These are phyloP conservation scores for Zaprionus lachaisei DNA, from an alignment of 1,140 invertebrate genomes.

Conservation along the genomic window DNA sequence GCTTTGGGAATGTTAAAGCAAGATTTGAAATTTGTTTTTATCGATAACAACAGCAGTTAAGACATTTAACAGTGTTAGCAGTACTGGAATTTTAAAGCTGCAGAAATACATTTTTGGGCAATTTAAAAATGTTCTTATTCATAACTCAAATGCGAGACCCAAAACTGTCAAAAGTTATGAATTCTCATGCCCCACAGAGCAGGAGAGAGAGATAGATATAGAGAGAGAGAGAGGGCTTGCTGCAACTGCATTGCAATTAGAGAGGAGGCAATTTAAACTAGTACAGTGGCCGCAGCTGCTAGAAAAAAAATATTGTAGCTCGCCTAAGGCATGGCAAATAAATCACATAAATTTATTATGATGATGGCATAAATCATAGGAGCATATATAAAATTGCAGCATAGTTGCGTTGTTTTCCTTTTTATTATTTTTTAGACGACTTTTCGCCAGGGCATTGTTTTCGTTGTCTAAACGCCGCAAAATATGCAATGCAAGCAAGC, in stretches of 20 bases:
- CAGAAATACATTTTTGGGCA: neutral
- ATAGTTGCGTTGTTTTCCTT: constrained; percentile 22
- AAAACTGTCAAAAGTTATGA: constrained; percentile 70
- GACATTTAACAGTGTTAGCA: neutral
- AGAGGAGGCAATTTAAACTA: constrained; percentile 38
- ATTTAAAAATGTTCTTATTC: constrained; percentile 5
- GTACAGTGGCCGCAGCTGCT: constrained; percentile 47
- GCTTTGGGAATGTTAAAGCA: too few relatives aligned
- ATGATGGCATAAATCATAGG: constrained; percentile 82
- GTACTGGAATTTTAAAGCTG: neutral
- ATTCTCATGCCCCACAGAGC: constrained; percentile 36
- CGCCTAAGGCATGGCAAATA: constrained; percentile 68
- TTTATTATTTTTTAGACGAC: constrained; percentile 18
- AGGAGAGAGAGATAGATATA: constrained; percentile 2
- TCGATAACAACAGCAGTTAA: neutral
- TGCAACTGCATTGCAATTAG: constrained; percentile 39
- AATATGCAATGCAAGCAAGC: constrained; percentile 70
- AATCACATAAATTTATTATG: constrained; percentile 84
- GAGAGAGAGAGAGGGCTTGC: neutral
- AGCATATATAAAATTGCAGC: constrained; percentile 73
- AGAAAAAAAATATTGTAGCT: constrained; percentile 17
- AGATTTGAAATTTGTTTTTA: too few relatives aligned
- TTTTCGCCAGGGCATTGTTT: constrained; percentile 58
- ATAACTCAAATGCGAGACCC: constrained; percentile 47
- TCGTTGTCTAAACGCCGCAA: constrained; percentile 70